phyloP scores from a whole-genome alignment of 2,113 vertebrate genomes.

The Microtus ochrogaster region DNA sequence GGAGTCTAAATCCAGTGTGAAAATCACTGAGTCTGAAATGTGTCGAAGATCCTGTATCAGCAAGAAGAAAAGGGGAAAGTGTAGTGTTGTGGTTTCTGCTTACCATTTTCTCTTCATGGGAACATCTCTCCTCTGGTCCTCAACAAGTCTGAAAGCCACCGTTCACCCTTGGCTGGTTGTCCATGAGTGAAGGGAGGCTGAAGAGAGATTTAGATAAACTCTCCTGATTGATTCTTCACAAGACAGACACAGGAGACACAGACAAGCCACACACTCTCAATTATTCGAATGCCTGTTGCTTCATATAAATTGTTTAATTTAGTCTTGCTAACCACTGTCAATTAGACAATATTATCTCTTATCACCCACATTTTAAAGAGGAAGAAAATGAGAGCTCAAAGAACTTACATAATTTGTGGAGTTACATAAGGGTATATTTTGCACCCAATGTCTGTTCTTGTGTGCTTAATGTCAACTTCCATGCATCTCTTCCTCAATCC shows the following conservation, averaged over 20 bases:
- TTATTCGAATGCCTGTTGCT: background rate
- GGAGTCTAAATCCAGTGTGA: background rate
- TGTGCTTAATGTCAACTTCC: background rate
- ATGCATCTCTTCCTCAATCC: background rate
- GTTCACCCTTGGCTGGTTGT: background rate
- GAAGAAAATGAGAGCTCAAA: background rate
- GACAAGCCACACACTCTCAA: background rate
- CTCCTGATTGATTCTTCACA: too few species aligned
- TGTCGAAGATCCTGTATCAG: background rate
- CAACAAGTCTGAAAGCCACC: background rate
- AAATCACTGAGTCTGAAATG: background rate
- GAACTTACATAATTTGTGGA: background rate
- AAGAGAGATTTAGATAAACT: background rate
- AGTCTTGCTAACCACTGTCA: background rate
- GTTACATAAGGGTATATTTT: background rate
- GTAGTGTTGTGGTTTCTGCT: background rate
- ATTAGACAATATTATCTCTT: background rate
- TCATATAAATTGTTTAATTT: conserved; percentile 10
- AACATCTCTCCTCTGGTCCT: background rate
- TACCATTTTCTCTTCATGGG: background rate
- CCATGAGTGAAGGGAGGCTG: background rate
- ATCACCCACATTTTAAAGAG: conserved; percentile 7
- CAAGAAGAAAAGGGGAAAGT: conserved; percentile 12
- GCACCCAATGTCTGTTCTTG: background rate
- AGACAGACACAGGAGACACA: background rate